phyloP scores from a whole-genome alignment of 1,140 invertebrate genomes.

The Diorhabda sublineata region DNA sequence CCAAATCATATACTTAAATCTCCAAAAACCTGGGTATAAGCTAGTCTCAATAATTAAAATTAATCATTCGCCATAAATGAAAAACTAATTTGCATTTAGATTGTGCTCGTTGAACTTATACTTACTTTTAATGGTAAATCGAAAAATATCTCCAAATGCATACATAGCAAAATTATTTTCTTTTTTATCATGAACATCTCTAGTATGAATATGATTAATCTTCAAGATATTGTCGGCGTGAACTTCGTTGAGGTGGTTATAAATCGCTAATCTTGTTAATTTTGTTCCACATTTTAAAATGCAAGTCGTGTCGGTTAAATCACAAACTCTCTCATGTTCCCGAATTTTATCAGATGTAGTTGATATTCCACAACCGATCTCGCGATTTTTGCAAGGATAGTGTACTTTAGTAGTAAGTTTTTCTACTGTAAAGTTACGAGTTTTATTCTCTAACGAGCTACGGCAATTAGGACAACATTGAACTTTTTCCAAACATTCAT shows the following conservation, averaged over 20 bases:
- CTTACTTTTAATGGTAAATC: constrained; percentile 15
- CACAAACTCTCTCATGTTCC: constrained; percentile 18
- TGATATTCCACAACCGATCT: constrained; percentile 22
- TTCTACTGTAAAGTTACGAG: constrained; percentile 51
- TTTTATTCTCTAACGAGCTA: constrained; percentile 43
- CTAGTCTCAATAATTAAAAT: too few relatives aligned
- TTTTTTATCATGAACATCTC: constrained; percentile 8
- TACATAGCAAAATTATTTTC: constrained; percentile 12
- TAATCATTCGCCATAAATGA: too few relatives aligned
- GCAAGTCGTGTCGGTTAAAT: constrained; percentile 17
- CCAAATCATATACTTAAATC: too few relatives aligned
- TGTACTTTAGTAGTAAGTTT: constrained; percentile 23
- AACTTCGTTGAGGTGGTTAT: background rate
- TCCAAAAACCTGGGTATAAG: too few relatives aligned
- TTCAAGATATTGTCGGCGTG: background rate
- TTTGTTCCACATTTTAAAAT: constrained; percentile 11
- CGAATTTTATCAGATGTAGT: constrained; percentile 24
- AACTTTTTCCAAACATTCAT: constrained; percentile 48
- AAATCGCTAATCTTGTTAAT: background rate
- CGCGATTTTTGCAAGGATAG: constrained; percentile 25
- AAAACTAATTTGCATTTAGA: too few relatives aligned
- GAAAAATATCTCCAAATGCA: constrained; percentile 12
- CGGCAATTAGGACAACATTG: constrained; percentile 51
- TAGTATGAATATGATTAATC: constrained; percentile 3
- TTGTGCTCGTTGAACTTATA: constrained; percentile 3